phyloP scores from a whole-genome alignment of 2,797 vertebrate species.

The Denticeps clupeoides region DNA sequence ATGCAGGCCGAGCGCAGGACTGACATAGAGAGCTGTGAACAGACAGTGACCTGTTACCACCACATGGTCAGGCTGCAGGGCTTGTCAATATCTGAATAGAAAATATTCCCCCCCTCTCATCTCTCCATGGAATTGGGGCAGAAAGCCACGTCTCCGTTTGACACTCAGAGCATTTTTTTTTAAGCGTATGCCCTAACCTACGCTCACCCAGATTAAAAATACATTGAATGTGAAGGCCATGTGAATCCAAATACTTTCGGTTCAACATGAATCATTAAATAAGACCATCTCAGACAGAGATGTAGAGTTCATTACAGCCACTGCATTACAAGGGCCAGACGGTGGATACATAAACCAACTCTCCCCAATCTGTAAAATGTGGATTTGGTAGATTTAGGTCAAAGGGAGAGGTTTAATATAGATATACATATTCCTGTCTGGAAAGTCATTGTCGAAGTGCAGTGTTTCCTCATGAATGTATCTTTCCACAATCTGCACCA shows the following conservation, averaged over 20 bases:
- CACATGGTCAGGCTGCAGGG: no score
- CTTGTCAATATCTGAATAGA: no score
- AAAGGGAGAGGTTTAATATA: slow-evolving; percentile 21
- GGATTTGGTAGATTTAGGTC: no score
- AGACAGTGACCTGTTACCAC: no score
- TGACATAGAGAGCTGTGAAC: no score
- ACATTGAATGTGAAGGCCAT: slow-evolving; percentile 56
- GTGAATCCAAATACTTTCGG: slow-evolving; percentile 60
- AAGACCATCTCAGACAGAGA: slow-evolving; percentile 52
- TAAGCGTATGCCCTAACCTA: slow-evolving; percentile 50
- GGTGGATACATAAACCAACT: slow-evolving; percentile 44
- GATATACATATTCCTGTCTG: slow-evolving; percentile 48
- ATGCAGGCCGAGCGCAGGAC: neutral
- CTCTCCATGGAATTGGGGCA: slow-evolving; percentile 52
- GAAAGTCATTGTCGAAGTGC: slow-evolving; percentile 46
- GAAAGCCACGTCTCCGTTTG: slow-evolving; percentile 28
- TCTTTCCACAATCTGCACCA: slow-evolving; percentile 60
- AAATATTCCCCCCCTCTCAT: slow-evolving; percentile 42
- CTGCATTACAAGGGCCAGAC: slow-evolving; percentile 48
- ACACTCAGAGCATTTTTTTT: slow-evolving; percentile 48
- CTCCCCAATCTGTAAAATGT: slow-evolving; percentile 45
- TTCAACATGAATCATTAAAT: slow-evolving; percentile 56
- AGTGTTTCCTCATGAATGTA: slow-evolving; percentile 69
- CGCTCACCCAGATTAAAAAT: slow-evolving; percentile 65
- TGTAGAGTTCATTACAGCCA: slow-evolving; percentile 58